A percentile compares a stretch with the other conserved stretches of the same genome.
These are phyloP conservation scores for Brachionus asplanchnoidis DNA, from an alignment of 1,140 invertebrate genomes.

Conservation along the genomic window DNA sequence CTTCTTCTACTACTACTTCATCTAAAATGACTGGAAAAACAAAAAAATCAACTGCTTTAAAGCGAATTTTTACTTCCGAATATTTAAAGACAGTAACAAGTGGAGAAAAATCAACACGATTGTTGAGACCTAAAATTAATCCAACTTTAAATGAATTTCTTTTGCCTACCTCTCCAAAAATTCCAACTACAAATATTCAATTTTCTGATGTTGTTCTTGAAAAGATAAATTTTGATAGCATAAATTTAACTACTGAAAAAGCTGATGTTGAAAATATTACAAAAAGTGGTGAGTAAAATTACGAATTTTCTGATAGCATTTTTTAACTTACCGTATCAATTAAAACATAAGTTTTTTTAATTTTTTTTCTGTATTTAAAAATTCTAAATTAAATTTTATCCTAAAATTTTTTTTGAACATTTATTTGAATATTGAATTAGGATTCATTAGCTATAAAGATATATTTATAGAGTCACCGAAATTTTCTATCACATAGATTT, in stretches of 20 bases:
- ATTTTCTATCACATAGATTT: too few species aligned
- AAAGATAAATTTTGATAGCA: neutral
- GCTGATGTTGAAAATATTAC: neutral
- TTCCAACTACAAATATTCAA: neutral
- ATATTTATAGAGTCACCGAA: too few species aligned
- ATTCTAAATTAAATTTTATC: too few species aligned
- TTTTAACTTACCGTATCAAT: neutral
- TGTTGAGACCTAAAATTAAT: neutral
- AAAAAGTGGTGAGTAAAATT: neutral
- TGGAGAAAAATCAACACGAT: neutral
- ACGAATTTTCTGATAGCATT: too few species aligned
- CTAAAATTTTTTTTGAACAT: too few species aligned
- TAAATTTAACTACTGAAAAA: neutral
- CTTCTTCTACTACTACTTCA: neutral
- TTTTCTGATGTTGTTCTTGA: neutral
- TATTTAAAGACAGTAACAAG: neutral
- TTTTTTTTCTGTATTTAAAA: too few species aligned
- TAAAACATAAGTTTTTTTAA: too few species aligned
- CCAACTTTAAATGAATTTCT: neutral
- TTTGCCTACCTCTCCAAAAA: neutral
- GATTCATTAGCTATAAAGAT: too few species aligned
- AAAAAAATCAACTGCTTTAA: neutral
- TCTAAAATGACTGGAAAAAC: neutral
- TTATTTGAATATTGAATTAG: too few species aligned
- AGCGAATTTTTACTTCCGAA: neutral